A percentile compares a stretch with the other conserved stretches of the same genome.
Evolutionary conservation across 2,888 invertebrate species (phyloP).

Genomic region (Drosophila anomalipes): DNA sequence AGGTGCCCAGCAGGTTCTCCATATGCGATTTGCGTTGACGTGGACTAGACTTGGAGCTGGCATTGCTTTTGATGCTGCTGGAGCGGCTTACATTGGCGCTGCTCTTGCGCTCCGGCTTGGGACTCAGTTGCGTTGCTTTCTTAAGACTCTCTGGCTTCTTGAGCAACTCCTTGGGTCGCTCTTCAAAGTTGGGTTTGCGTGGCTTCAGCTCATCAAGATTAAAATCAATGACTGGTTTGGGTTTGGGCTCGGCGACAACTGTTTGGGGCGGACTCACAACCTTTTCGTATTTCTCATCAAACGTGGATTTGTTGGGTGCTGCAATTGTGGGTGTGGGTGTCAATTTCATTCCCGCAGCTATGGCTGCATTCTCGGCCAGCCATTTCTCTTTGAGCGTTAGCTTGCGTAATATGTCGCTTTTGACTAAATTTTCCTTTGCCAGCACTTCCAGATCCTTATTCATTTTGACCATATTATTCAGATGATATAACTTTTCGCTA

Average conservation of each 20-base stretch:
- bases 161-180: conserved; percentile 62
- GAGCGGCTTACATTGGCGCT: conserved; percentile 65
- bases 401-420: conserved; percentile 84
- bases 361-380: conserved; percentile 81
- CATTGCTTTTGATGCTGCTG: conserved; percentile 69
- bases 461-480: conserved; percentile 85
- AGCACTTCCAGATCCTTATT: conserved; percentile 84
- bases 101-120: conserved; percentile 53
- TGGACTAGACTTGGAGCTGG: conserved; percentile 59
- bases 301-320: conserved; percentile 65
- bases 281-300: conserved; percentile 76
- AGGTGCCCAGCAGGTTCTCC: conserved; percentile 74
- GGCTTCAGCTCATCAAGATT: conserved; percentile 61
- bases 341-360: conserved; percentile 63
- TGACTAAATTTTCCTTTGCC: conserved; percentile 84
- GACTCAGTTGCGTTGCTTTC: conserved; percentile 53
- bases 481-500: conserved; percentile 84
- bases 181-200: conserved; percentile 71
- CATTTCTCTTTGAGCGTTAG: conserved; percentile 85
- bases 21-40: conserved; percentile 62
- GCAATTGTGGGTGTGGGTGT: neutral
- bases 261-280: conserved; percentile 40
- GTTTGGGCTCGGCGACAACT: conserved; percentile 29
- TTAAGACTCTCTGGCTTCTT: conserved; percentile 48
- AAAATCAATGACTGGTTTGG: conserved; percentile 61